Evolutionary conservation across 1,140 invertebrate genomes (phyloP).

Genomic region (Bombus picipes): DNA sequence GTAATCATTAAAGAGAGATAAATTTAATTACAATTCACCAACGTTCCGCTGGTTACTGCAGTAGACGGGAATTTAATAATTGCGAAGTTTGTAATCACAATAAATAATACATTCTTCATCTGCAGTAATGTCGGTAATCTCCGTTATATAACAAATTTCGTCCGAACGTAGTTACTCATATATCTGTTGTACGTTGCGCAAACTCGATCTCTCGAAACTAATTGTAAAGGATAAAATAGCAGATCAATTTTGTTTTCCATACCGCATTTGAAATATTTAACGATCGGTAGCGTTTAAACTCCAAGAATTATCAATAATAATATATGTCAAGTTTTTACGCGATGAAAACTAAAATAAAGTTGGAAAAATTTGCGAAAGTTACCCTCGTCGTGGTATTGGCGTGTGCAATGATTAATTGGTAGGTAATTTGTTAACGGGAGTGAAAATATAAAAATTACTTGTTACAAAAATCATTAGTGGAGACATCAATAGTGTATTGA

Average conservation of each 20-base stretch:
- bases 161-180: neutral
- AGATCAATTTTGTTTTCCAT: neutral
- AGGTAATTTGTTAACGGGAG: neutral
- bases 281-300: neutral
- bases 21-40: slow-evolving; percentile 16
- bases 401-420: neutral
- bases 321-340: neutral
- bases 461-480: too few relatives aligned
- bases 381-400: neutral
- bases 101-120: neutral
- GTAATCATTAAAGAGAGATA: neutral
- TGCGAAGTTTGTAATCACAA: neutral
- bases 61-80: neutral
- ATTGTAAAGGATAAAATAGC: neutral
- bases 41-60: neutral
- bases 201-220: neutral
- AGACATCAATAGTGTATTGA: too few relatives aligned
- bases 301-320: neutral
- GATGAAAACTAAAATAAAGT: neutral
- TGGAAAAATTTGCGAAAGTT: neutral
- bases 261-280: neutral
- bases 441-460: neutral
- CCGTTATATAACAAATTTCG: neutral
- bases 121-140: neutral
- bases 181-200: neutral